Base-by-base conservation (phyloP, 2,797 vertebrate species). In the Cephalopachus bancanus region DNA sequence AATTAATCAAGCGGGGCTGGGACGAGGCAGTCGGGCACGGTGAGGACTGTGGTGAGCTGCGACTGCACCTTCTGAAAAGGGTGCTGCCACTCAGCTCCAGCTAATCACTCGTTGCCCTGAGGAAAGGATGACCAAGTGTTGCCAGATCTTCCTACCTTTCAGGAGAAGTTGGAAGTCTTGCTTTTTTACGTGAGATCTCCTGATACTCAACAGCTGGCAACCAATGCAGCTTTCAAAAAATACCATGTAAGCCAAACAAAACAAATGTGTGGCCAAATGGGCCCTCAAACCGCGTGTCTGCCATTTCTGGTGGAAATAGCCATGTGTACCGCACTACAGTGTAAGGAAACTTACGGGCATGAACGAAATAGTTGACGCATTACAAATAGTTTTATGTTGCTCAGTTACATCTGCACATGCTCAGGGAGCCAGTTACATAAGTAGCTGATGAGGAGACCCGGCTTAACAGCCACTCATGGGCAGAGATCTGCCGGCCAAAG, bases 381-480 rank as follows among this genome's bases (percentile, higher is more conserved):
- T 93, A 91, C 93, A 80, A 94, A 86, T 65, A 72, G 91, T 95
- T 59, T 96, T 65, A 22, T 79, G 65, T 96, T 93, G 93, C 94
- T 92, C 30, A 9, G 91, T 94, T 83, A 78, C 88, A 95, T 78
- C 53, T 93, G 86, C 86, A 57, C 72, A 37, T 93, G 79, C 75
- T 93, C 69, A 96, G 30, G 83, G 59, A 94, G 64, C 74, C 94
- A 86, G 71, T 85, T 90, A 94, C 71, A 57, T 83, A 64, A 89
- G 86, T 71, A 44, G 55, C 49, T 79, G 83, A 90, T 67, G 83
- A 91, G 81, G 86, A 74, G 76, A 67, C 26, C 91, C 95, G 85
- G 83, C 74, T 91, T 78, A 78, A 80, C 17, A 94, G 57, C 53
- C 91, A 60, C 92, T 79, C 74, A 19, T 96, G 91, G 90, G 85